A percentile compares a stretch with the other conserved stretches of the same genome.
Conservation (phyloP, 2,888 invertebrate species). For the Anticlea derivata region DNA sequence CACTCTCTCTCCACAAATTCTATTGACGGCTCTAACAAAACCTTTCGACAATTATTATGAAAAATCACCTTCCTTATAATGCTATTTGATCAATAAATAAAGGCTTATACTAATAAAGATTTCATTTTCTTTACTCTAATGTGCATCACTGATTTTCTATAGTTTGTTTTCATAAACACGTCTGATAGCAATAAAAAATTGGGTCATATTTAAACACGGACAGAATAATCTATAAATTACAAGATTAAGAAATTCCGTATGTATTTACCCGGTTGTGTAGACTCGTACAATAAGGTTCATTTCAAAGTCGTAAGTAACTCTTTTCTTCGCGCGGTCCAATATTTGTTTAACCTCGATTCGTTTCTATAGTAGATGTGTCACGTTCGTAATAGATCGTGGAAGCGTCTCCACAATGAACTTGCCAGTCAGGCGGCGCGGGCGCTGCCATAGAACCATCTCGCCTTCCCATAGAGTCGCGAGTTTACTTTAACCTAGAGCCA, state of each 20-base stretch:
- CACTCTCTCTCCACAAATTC: slow-evolving; percentile 26
- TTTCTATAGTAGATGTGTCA: slow-evolving; percentile 59
- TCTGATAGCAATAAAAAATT: slow-evolving; percentile 57
- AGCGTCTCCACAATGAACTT: slow-evolving; percentile 69
- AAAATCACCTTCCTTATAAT: slow-evolving; percentile 50
- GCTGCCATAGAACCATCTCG: slow-evolving; percentile 13
- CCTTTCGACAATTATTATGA: slow-evolving; percentile 44
- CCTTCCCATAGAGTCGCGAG: slow-evolving; percentile 29
- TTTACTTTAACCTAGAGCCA: slow-evolving; percentile 21
- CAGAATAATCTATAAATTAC: slow-evolving; percentile 54
- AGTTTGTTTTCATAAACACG: slow-evolving; percentile 66
- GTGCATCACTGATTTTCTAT: slow-evolving; percentile 56
- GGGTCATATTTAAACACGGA: slow-evolving; percentile 54
- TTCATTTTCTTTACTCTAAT: slow-evolving; percentile 54
- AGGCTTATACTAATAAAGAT: slow-evolving; percentile 63
- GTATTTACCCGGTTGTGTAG: slow-evolving; percentile 43
- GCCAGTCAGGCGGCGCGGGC: slow-evolving; percentile 59
- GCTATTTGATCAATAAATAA: slow-evolving; percentile 58
- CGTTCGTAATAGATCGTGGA: slow-evolving; percentile 57
- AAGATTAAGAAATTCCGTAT: slow-evolving; percentile 53
- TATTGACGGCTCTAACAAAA: slow-evolving; percentile 30
- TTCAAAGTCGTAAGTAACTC: slow-evolving; percentile 43
- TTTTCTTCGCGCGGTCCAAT: slow-evolving; percentile 45
- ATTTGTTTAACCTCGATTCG: slow-evolving; percentile 59
- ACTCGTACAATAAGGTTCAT: slow-evolving; percentile 44